Conservation (phyloP, 2,113 vertebrate species). For the Nanorana parkeri region DNA sequence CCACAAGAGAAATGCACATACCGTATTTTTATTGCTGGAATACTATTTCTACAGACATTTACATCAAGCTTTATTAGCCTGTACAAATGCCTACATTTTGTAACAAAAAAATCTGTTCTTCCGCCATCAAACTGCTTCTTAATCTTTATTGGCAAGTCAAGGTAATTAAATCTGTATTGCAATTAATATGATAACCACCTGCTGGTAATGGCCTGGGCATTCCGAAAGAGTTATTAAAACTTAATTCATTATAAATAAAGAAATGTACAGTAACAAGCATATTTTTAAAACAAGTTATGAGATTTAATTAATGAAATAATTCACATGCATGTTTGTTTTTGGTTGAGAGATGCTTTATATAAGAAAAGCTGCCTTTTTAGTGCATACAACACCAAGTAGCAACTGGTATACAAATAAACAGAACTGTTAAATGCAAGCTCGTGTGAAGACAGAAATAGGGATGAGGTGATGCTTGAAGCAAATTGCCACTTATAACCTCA, state of each 20-base stretch:
- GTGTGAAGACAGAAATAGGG: conserved; percentile 5
- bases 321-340: conserved; percentile 5
- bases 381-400: background rate
- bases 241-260: conserved; percentile 37
- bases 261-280: conserved; percentile 47
- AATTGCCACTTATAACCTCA: conserved; percentile 2
- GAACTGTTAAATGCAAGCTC: background rate
- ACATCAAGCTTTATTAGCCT: background rate
- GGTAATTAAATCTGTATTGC: conserved; percentile 51
- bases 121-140: conserved; percentile 19
- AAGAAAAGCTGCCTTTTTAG: background rate
- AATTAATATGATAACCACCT: conserved; percentile 55
- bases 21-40: too few species aligned
- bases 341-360: background rate
- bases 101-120: conserved; percentile 8
- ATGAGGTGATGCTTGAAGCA: background rate
- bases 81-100: background rate
- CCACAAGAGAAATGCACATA: too few species aligned
- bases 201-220: conserved; percentile 45
- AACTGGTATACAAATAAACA: conserved; percentile 13
- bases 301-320: conserved; percentile 41
- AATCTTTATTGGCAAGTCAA: conserved; percentile 51
- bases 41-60: background rate
- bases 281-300: conserved; percentile 46
- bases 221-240: conserved; percentile 35